Evolutionary conservation across 2,113 vertebrate species (phyloP).

Genomic region (Tupaia tana): DNA sequence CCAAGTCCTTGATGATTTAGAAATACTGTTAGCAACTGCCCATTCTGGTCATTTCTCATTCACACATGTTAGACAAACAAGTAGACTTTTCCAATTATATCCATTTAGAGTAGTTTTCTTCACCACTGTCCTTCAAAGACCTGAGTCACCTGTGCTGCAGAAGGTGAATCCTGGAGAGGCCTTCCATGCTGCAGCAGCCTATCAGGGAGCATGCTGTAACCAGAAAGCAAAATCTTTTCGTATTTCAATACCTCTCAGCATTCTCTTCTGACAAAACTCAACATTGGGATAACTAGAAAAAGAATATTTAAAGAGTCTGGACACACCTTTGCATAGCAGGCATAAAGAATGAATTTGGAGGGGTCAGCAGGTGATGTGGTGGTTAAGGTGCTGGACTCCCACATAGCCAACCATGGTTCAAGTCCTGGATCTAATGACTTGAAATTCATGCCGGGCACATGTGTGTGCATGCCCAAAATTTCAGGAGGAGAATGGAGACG

Average conservation of each 20-base stretch:
- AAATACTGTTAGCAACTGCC: neutral
- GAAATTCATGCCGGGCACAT: too few relatives aligned
- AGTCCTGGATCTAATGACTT: too few relatives aligned
- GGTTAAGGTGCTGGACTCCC: too few relatives aligned
- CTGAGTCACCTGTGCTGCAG: neutral
- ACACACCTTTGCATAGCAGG: neutral
- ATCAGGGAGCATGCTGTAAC: neutral
- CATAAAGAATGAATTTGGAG: conserved; percentile 6
- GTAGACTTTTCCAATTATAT: neutral
- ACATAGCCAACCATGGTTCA: too few relatives aligned
- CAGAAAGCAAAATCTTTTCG: neutral
- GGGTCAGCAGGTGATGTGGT: too few relatives aligned
- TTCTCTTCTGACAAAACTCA: conserved; percentile 24
- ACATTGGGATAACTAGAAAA: neutral
- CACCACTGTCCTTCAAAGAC: neutral
- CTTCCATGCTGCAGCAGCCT: neutral
- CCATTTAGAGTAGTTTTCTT: neutral
- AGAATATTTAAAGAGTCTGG: neutral
- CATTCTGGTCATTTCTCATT: neutral
- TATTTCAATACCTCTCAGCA: neutral
- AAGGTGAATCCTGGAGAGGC: neutral
- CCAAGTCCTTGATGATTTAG: neutral
- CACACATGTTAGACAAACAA: neutral
- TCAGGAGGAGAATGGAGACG: too few relatives aligned
- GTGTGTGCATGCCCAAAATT: too few relatives aligned